Base-by-base conservation (phyloP, 2,888 invertebrate genomes). In the Cryptocheilus praepositus region DNA sequence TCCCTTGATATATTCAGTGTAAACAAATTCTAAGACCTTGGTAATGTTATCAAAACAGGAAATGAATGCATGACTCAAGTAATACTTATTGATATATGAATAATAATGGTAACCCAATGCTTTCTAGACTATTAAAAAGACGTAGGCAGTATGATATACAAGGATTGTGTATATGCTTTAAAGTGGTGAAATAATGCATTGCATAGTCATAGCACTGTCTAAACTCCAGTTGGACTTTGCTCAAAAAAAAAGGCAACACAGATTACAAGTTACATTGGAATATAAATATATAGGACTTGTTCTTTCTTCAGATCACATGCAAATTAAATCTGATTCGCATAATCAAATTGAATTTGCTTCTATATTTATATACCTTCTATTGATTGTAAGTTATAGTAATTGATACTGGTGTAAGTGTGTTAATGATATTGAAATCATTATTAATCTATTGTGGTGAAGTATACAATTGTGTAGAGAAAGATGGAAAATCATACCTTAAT, bases 141-240 rank as follows among this genome's bases (percentile, higher is more conserved):
- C 21, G 44, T 43, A 36, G 44, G 44, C 45, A 44, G 21, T 19
- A 44, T 21, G 44, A 36, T 44, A 43, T 19, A 43, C 19, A n/a
- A 21, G 21, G 16, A 15, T 28, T 59, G 46, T 59, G 49, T 58
- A 58, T 22, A 58, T 46, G 11, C 13, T 36, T 1, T 49, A 49
- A 49, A 49, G 16, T 49, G 18, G 22, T 58, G 21, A 53, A 43
- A 72, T 28, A 61, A 46, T 73, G 28, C 36, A 58, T 25, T 46
- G 53, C 16, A 69, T 64, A 68, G 56, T 64, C 65, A 62, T 70
- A 60, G 72, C 80, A 83, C 80, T 82, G 84, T 86, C 83, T 83
- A 82, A 84, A 83, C 85, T 85, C 83, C 85, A 81, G 71, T 82
- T 83, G 75, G 84, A 85, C 83, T 80, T 74, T 81, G 81, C 80